Conservation (phyloP, 2,888 invertebrate species). For the Diadromus collaris region DNA sequence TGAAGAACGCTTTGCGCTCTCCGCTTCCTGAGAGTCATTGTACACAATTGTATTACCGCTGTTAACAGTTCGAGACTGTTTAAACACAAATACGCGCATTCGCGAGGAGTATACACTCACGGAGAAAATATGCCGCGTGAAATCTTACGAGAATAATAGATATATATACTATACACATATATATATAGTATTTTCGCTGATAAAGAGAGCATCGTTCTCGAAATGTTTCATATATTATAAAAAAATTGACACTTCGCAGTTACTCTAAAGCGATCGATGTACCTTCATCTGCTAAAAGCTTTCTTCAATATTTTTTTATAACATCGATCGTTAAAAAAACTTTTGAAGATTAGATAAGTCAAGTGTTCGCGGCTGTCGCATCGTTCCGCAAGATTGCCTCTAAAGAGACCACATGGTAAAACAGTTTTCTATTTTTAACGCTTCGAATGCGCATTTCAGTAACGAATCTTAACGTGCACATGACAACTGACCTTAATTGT, state of each 20-base stretch:
- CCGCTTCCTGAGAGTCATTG: constrained; percentile 17
- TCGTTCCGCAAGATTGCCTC: background rate
- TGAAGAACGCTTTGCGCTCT: constrained; percentile 13
- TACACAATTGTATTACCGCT: constrained; percentile 26
- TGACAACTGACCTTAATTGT: no score
- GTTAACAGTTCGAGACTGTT: constrained; percentile 33
- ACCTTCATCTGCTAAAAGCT: constrained; percentile 22
- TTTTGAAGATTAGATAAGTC: constrained; percentile 46
- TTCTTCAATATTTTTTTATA: background rate
- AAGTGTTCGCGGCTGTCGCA: constrained; percentile 24
- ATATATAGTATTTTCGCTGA: constrained; percentile 27
- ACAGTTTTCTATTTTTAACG: background rate
- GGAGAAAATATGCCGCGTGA: constrained; percentile 29
- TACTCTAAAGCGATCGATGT: background rate
- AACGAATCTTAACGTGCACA: no score
- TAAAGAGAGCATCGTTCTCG: constrained; percentile 19
- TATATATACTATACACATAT: background rate
- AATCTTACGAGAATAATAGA: constrained; percentile 7
- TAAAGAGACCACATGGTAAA: background rate
- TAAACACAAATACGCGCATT: constrained; percentile 45
- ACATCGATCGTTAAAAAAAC: background rate
- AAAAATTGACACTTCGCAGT: constrained; percentile 11
- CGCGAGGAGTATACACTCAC: background rate
- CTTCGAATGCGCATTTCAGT: background rate
- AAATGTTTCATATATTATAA: background rate